Conservation (phyloP, 2,113 vertebrate genomes). For the Ceratotherium simum region DNA sequence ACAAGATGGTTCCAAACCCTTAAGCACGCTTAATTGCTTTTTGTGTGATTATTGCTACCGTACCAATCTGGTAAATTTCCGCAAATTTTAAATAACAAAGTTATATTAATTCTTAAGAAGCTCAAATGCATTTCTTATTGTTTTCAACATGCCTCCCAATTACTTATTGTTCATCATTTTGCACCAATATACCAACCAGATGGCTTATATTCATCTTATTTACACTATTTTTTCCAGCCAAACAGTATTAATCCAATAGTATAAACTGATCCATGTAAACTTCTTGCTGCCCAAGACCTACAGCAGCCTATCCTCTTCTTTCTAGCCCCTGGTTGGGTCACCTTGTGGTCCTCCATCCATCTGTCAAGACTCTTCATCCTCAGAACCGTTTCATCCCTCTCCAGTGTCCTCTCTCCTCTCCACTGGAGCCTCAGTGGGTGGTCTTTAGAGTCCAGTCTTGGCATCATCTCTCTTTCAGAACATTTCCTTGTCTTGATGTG, state of each 20-base stretch:
- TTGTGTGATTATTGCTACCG: not conserved
- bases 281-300: slow-evolving; percentile 77
- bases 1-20: not conserved
- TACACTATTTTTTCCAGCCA: slow-evolving; percentile 78
- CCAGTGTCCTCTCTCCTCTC: slow-evolving; percentile 53
- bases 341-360: slow-evolving; percentile 68
- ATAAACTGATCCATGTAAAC: slow-evolving; percentile 80
- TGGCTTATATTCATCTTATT: slow-evolving; percentile 82
- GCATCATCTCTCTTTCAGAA: slow-evolving; percentile 32
- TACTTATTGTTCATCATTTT: slow-evolving; percentile 61
- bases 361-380: slow-evolving; percentile 54
- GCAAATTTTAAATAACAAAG: not conserved
- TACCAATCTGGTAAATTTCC: not conserved
- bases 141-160: slow-evolving; percentile 12
- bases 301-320: slow-evolving; percentile 73
- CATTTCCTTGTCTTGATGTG: not conserved
- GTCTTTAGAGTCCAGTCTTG: slow-evolving; percentile 42
- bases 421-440: slow-evolving; percentile 60
- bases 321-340: slow-evolving; percentile 59
- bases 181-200: slow-evolving; percentile 77
- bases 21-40: not conserved
- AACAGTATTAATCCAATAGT: slow-evolving; percentile 81
- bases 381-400: slow-evolving; percentile 60
- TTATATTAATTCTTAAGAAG: not conserved
- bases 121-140: slow-evolving; percentile 17